These are phyloP conservation scores for Archocentrus centrarchus DNA, from an alignment of 2,113 vertebrate species.

Conservation along the genomic window DNA sequence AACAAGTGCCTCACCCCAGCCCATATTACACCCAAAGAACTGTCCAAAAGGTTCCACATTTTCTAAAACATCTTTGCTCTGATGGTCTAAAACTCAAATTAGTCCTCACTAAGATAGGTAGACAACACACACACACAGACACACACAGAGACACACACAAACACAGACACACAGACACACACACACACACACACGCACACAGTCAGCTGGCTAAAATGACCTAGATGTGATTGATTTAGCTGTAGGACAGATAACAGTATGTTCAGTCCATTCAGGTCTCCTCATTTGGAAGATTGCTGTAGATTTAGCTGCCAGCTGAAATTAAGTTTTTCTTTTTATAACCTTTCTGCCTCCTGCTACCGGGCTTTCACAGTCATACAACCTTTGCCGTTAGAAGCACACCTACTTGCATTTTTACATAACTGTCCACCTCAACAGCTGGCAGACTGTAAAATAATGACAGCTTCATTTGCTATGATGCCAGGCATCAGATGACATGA, in stretches of 20 bases:
- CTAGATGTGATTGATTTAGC: conserved; percentile 73
- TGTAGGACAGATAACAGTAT: conserved; percentile 42
- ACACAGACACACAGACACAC: background rate
- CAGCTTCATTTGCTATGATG: conserved; percentile 31
- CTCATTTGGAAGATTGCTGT: conserved; percentile 33
- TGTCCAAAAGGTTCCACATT: background rate
- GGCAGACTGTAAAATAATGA: conserved; percentile 9
- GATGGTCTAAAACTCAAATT: background rate
- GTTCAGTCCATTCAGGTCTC: conserved; percentile 13
- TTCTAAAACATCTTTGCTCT: background rate
- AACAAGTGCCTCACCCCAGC: background rate
- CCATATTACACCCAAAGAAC: background rate
- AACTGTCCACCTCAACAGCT: conserved; percentile 23
- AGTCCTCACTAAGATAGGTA: background rate
- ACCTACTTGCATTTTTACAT: conserved; percentile 25
- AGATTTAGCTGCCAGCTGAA: conserved; percentile 1
- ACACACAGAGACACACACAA: conserved; percentile 25
- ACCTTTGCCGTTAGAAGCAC: background rate
- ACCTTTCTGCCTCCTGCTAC: background rate
- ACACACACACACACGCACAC: conserved; percentile 27
- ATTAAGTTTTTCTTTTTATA: background rate
- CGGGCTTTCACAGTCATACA: background rate
- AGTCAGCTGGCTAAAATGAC: conserved; percentile 54
- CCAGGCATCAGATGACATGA: conserved; percentile 24
- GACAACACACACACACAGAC: background rate